phyloP scores from a whole-genome alignment of 2,888 invertebrate species.

The Entomobrya multifasciata region DNA sequence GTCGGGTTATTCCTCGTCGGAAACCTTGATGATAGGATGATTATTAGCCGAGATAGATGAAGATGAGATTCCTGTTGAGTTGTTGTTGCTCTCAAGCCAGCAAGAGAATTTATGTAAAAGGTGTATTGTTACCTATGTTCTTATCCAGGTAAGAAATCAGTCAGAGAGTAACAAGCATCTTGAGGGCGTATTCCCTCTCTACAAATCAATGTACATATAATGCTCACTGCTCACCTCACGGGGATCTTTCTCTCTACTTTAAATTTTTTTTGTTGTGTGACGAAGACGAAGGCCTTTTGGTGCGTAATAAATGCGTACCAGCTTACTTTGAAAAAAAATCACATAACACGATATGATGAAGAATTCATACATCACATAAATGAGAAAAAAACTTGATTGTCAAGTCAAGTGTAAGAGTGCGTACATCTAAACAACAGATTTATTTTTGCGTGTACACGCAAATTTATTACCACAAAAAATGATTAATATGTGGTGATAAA shows the following conservation, averaged over 20 bases:
- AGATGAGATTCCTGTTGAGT: constrained; percentile 37
- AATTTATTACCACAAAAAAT: constrained; percentile 29
- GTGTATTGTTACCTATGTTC: background rate
- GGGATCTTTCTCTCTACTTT: too few species aligned
- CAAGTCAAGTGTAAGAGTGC: background rate
- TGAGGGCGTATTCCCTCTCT: background rate
- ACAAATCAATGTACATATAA: background rate
- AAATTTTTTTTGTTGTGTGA: background rate
- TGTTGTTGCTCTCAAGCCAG: background rate
- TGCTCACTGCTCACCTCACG: background rate
- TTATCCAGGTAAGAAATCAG: constrained; percentile 33
- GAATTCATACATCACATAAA: background rate
- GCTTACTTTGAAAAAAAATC: too few species aligned
- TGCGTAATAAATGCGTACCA: background rate
- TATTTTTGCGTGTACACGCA: constrained; percentile 11
- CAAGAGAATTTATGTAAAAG: background rate
- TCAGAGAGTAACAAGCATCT: background rate
- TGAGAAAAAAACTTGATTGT: constrained; percentile 30
- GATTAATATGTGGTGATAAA: background rate
- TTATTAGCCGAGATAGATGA: constrained; percentile 33
- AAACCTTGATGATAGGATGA: constrained; percentile 28
- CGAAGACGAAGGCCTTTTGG: background rate
- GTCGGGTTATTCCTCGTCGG: background rate
- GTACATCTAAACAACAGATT: background rate
- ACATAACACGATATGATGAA: background rate